phyloP scores from a whole-genome alignment of 2,888 invertebrate species.

The Palloptera scutellata region DNA sequence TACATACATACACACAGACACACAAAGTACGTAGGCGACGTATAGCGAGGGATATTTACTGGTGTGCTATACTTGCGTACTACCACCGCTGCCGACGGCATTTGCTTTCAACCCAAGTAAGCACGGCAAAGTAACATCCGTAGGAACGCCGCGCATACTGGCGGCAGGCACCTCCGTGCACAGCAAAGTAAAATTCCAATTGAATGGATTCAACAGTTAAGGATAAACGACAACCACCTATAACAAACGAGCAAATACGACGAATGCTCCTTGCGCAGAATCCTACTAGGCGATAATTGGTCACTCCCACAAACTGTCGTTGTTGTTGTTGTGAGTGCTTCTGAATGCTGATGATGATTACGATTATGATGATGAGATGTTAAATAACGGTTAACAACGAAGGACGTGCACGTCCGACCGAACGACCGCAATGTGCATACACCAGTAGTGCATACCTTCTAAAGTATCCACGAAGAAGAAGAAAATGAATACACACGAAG shows the following conservation, averaged over 20 bases:
- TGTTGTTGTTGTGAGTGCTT: not conserved
- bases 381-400: slow-evolving; percentile 47
- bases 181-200: slow-evolving; percentile 30
- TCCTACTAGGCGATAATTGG: slow-evolving; percentile 45
- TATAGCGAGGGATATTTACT: not conserved
- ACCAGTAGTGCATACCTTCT: slow-evolving; percentile 36
- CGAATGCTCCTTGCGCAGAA: slow-evolving; percentile 54
- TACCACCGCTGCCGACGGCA: slow-evolving; percentile 17
- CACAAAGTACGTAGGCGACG: not conserved
- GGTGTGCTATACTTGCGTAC: not conserved
- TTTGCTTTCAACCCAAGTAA: not conserved
- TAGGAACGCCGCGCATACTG: not conserved
- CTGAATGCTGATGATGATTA: too few relatives aligned
- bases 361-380: slow-evolving; percentile 24
- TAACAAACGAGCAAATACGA: slow-evolving; percentile 50
- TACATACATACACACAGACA: not conserved
- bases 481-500: slow-evolving; percentile 15
- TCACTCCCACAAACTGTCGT: slow-evolving; percentile 52
- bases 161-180: slow-evolving; percentile 25
- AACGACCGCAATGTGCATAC: slow-evolving; percentile 10
- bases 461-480: slow-evolving; percentile 13
- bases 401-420: not conserved
- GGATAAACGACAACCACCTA: slow-evolving; percentile 34
- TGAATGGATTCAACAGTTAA: slow-evolving; percentile 34
- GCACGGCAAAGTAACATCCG: too few relatives aligned